Evolutionary conservation across 2,113 vertebrate genomes (phyloP).

Genomic region (Notothenia rossii): DNA sequence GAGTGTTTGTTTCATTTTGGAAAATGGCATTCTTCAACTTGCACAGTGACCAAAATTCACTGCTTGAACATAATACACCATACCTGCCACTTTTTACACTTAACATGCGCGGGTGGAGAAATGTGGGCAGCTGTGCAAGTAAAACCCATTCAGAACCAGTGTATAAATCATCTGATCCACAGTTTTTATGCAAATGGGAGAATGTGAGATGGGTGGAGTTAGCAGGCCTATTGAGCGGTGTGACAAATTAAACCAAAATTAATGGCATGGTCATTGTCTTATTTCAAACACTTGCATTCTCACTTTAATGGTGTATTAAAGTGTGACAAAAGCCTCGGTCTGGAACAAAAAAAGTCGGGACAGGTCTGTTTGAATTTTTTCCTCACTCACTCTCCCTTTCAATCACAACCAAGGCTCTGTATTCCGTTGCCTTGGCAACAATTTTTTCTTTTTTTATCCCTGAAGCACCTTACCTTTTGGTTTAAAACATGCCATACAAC

Average conservation of each 20-base stretch:
- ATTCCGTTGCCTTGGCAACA: slow-evolving; percentile 82
- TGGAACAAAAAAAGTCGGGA: slow-evolving; percentile 41
- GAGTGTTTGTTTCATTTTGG: slow-evolving; percentile 28
- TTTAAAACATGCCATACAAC: slow-evolving; percentile 62
- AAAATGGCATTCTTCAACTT: slow-evolving; percentile 45
- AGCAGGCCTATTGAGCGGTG: background rate
- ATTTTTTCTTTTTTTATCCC: slow-evolving; percentile 41
- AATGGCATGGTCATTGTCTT: background rate
- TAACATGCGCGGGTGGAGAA: slow-evolving; percentile 37
- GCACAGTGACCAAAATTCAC: slow-evolving; percentile 35
- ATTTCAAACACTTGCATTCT: slow-evolving; percentile 6
- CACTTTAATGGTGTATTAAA: slow-evolving; percentile 36
- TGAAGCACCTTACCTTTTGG: slow-evolving; percentile 75
- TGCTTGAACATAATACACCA: slow-evolving; percentile 16
- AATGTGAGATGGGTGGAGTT: slow-evolving; percentile 26
- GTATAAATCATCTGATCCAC: slow-evolving; percentile 37
- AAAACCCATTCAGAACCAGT: slow-evolving; percentile 29
- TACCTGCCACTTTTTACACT: slow-evolving; percentile 33
- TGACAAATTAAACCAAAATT: slow-evolving; percentile 8
- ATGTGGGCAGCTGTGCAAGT: slow-evolving; percentile 33
- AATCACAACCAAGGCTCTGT: slow-evolving; percentile 72
- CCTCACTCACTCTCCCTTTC: slow-evolving; percentile 70
- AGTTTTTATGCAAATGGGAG: slow-evolving; percentile 8
- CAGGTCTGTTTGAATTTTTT: slow-evolving; percentile 71
- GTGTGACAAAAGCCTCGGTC: slow-evolving; percentile 52